Conservation (phyloP, 2,113 vertebrate species). For the Melanerpes formicivorus region DNA sequence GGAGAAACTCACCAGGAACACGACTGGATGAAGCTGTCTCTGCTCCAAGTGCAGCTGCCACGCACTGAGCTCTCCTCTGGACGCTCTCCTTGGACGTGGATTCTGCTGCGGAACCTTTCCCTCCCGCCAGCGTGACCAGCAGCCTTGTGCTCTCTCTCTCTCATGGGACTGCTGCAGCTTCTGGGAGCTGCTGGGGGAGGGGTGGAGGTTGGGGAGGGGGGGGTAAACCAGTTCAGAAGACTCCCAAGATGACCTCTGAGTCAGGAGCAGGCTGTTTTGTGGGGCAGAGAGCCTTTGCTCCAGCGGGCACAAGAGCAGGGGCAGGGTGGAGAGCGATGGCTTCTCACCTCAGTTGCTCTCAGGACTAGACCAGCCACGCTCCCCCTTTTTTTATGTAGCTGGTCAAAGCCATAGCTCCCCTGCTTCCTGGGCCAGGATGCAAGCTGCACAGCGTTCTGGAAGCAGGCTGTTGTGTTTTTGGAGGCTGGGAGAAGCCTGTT, state of each 20-base stretch:
- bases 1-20: neutral
- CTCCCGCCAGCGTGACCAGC: neutral
- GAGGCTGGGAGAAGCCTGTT: constrained; percentile 42
- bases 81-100: neutral
- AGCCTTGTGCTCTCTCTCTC: neutral
- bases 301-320: neutral
- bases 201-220: no score
- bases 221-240: neutral
- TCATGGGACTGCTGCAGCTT: neutral
- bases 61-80: neutral
- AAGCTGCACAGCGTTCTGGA: neutral
- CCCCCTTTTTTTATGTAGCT: neutral
- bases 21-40: neutral
- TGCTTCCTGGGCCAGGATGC: constrained; percentile 2
- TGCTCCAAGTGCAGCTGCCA: neutral
- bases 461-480: neutral
- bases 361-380: constrained; percentile 33
- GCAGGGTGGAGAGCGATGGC: neutral
- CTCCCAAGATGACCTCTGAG: neutral
- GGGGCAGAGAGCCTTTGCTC: neutral
- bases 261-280: neutral
- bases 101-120: neutral
- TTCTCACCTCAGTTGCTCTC: constrained; percentile 37
- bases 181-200: neutral
- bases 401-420: constrained; percentile 53